These are phyloP conservation scores for Sapajus apella DNA, from an alignment of 2,113 vertebrate species.

Conservation along the genomic window DNA sequence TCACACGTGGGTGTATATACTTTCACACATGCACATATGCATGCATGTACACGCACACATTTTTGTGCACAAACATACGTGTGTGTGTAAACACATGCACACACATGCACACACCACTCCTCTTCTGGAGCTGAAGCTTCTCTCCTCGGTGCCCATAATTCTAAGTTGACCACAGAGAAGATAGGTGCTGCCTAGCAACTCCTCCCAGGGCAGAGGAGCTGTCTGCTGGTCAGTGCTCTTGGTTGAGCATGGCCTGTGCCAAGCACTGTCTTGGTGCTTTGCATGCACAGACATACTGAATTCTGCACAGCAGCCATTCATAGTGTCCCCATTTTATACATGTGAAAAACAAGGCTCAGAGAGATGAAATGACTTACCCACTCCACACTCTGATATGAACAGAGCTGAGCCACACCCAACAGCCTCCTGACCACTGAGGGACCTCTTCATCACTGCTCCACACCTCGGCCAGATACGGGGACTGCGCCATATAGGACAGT, in stretches of 20 bases:
- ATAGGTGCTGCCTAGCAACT: neutral
- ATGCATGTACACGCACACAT: neutral
- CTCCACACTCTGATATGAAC: neutral
- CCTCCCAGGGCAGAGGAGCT: neutral
- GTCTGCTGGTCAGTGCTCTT: fast-evolving
- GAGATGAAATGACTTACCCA: neutral
- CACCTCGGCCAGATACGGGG: neutral
- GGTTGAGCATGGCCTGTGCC: neutral
- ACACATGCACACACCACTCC: fast-evolving
- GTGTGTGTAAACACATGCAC: neutral
- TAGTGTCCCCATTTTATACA: neutral
- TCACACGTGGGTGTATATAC: too few relatives aligned
- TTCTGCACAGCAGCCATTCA: fast-evolving
- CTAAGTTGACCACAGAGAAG: neutral
- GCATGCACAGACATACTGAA: fast-evolving
- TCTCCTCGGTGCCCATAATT: neutral
- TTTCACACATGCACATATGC: neutral
- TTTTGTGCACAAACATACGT: fast-evolving
- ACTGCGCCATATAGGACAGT: fast-evolving
- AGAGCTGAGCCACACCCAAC: neutral
- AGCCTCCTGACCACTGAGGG: neutral
- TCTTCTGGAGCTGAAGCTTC: neutral
- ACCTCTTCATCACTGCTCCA: neutral
- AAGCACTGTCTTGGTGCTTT: neutral
- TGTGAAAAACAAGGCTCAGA: neutral